Evolutionary conservation across 2,797 vertebrate genomes (phyloP).

Genomic region (Sphaeramia orbicularis): DNA sequence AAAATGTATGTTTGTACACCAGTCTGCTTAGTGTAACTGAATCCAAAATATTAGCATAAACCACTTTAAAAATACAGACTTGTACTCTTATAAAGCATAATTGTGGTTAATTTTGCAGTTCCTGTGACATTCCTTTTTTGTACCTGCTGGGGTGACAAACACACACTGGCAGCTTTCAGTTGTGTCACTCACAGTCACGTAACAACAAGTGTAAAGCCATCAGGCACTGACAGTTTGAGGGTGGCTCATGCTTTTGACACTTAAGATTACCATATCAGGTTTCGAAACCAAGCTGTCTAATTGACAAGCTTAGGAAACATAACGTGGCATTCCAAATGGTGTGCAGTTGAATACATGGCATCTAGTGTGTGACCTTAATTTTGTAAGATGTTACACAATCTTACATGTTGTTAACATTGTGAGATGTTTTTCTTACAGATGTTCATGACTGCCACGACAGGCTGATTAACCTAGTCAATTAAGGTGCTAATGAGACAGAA

Average conservation of each 20-base stretch:
- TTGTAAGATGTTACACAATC: conserved; percentile 1
- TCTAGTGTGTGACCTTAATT: conserved; percentile 3
- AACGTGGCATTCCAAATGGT: conserved; percentile 17
- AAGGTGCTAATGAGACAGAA: neutral
- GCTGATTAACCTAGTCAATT: neutral
- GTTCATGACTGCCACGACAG: conserved; percentile 29
- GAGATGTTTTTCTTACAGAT: conserved; percentile 35
- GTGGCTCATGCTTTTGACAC: conserved; percentile 54
- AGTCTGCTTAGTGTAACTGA: too few species aligned
- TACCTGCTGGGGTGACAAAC: conserved; percentile 34
- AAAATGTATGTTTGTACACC: too few species aligned
- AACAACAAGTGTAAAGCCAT: conserved; percentile 48
- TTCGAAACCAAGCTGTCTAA: conserved; percentile 35
- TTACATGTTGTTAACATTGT: conserved; percentile 29
- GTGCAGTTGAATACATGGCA: conserved; percentile 3
- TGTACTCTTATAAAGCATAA: too few species aligned
- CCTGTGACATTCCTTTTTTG: neutral
- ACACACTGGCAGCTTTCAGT: conserved; percentile 55
- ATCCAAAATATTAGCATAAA: too few species aligned
- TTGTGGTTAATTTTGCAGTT: neutral
- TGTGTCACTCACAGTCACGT: conserved; percentile 62
- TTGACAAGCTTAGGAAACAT: conserved; percentile 24
- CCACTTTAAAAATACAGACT: too few species aligned
- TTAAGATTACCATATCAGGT: conserved; percentile 63
- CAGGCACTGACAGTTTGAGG: conserved; percentile 61